These are phyloP conservation scores for Sapayoa aenigma DNA, from an alignment of 2,113 vertebrate genomes.

Conservation along the genomic window DNA sequence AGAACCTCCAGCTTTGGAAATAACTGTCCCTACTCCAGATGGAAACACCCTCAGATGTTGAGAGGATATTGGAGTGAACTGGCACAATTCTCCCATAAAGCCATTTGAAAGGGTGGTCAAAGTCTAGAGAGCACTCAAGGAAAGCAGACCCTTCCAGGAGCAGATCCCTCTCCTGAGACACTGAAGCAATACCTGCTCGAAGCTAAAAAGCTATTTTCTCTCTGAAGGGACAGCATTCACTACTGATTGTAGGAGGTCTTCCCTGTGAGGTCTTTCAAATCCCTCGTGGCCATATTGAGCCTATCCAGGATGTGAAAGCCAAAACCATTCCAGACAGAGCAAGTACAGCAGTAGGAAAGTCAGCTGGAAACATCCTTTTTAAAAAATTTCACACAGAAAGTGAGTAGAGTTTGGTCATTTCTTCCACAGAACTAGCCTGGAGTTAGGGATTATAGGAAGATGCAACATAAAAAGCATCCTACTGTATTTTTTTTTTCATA, in stretches of 20 bases:
- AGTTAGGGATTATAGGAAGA: conserved; percentile 4
- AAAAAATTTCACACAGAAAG: not conserved
- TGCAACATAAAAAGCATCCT: not conserved
- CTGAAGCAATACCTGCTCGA: not conserved
- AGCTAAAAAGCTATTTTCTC: not conserved
- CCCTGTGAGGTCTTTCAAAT: conserved; percentile 44
- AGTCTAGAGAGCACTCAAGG: not conserved
- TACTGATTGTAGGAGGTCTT: conserved; percentile 43
- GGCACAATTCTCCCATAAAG: not conserved
- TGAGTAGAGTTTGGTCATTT: not conserved
- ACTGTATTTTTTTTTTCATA: not conserved
- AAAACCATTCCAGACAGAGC: not conserved
- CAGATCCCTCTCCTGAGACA: not conserved
- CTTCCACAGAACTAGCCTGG: not conserved
- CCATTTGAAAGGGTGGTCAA: not conserved
- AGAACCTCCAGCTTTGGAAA: not conserved
- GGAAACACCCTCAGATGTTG: not conserved
- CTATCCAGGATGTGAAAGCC: not conserved
- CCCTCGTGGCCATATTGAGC: not conserved
- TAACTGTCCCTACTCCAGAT: not conserved
- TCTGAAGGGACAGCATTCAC: not conserved
- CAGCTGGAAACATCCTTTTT: conserved; percentile 9
- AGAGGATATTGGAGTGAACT: not conserved
- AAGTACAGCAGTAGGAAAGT: conserved; percentile 5
- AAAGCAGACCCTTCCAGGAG: not conserved